A percentile compares a stretch with the other conserved stretches of the same genome.
phyloP scores from a whole-genome alignment of 2,888 invertebrate species.

The Calameuta filiformis region DNA sequence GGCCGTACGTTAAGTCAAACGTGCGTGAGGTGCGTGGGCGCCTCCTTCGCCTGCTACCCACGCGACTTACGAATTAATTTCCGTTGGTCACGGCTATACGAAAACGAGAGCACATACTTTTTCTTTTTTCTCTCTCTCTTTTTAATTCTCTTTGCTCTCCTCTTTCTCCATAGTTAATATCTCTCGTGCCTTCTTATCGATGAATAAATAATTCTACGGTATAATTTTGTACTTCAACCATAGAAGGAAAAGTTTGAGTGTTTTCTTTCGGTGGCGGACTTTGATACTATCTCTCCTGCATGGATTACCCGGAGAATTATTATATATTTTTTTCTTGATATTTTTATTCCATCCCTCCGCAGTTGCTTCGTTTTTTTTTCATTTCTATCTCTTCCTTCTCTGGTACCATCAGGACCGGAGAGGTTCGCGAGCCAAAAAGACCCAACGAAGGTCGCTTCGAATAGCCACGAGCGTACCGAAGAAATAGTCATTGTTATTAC shows the following conservation, averaged over 20 bases:
- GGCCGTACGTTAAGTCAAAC: background rate
- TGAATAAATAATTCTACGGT: background rate
- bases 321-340: background rate
- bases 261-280: background rate
- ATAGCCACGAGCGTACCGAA: background rate
- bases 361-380: background rate
- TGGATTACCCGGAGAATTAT: background rate
- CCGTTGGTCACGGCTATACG: background rate
- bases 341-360: background rate
- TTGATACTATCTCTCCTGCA: background rate
- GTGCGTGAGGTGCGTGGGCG: conserved; percentile 3
- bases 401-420: background rate
- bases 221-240: background rate
- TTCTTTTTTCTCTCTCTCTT: background rate
- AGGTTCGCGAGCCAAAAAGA: background rate
- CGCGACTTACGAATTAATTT: background rate
- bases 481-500: background rate
- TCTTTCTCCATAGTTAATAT: background rate
- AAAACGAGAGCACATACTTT: background rate
- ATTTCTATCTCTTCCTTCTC: background rate
- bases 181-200: background rate
- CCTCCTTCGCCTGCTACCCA: background rate
- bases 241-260: background rate
- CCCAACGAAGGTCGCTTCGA: background rate
- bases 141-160: background rate